These are phyloP conservation scores for Ochotona princeps DNA, from an alignment of 2,113 vertebrate genomes.

Conservation along the genomic window DNA sequence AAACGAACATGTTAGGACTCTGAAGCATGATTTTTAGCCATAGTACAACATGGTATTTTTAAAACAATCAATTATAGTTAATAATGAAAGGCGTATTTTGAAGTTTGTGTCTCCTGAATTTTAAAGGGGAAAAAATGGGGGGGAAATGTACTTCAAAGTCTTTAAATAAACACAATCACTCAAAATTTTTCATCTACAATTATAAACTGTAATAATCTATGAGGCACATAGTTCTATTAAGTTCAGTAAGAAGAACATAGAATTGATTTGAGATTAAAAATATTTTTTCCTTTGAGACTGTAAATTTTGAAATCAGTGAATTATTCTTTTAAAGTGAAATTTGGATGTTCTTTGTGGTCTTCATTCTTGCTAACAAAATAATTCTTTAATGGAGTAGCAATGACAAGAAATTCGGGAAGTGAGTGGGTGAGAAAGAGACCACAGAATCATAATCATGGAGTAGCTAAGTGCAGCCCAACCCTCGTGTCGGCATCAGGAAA, in stretches of 20 bases:
- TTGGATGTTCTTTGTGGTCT: conserved; percentile 18
- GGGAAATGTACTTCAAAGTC: not conserved
- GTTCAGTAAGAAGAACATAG: not conserved
- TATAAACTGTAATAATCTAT: not conserved
- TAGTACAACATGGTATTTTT: not conserved
- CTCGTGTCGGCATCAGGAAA: not conserved
- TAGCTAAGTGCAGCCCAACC: too few species aligned
- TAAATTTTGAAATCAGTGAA: conserved; percentile 43
- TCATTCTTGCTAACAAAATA: conserved; percentile 18
- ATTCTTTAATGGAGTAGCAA: not conserved
- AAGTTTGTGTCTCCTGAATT: not conserved
- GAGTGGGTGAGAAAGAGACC: not conserved
- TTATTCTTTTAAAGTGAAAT: conserved; percentile 16
- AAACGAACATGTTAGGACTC: conserved; percentile 22
- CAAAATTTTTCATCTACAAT: conserved; percentile 6
- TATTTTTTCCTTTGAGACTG: conserved; percentile 18
- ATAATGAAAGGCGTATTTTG: not conserved
- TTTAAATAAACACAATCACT: conserved; percentile 1
- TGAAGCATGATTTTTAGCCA: conserved; percentile 31
- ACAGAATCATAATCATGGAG: not conserved
- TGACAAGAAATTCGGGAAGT: not conserved
- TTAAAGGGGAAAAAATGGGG: not conserved
- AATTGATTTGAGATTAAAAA: conserved; percentile 22
- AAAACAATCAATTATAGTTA: not conserved
- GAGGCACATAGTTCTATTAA: not conserved